These are phyloP conservation scores for Melipona quadrifasciata DNA, from an alignment of 1,140 invertebrate genomes.

Conservation along the genomic window DNA sequence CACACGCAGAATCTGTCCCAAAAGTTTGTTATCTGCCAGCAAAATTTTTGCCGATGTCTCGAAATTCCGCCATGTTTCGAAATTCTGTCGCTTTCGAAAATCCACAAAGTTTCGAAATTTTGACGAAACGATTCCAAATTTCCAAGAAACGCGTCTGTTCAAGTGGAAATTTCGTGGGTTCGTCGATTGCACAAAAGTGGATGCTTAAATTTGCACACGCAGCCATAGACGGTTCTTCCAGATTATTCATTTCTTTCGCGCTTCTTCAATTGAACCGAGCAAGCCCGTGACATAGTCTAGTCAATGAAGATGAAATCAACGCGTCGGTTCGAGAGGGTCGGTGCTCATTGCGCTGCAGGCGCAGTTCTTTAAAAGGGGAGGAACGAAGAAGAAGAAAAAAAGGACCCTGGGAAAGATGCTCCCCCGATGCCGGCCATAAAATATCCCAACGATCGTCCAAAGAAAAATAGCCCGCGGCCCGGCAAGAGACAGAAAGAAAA, in stretches of 20 bases:
- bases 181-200: too few relatives aligned
- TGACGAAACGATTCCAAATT: too few relatives aligned
- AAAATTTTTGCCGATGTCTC: background rate
- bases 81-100: background rate
- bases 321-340: background rate
- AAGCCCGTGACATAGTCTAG: background rate
- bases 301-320: constrained; percentile 29
- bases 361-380: background rate
- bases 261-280: background rate
- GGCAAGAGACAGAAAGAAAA: constrained; percentile 18
- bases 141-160: too few relatives aligned
- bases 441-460: constrained; percentile 32
- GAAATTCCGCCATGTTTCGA: background rate
- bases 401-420: background rate
- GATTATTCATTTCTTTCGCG: too few relatives aligned
- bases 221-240: too few relatives aligned
- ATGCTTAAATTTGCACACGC: too few relatives aligned
- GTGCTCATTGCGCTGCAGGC: background rate
- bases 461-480: constrained; percentile 33
- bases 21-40: background rate
- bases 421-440: constrained; percentile 18
- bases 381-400: too few relatives aligned
- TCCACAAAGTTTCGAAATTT: too few relatives aligned
- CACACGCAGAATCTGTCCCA: background rate
- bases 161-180: too few relatives aligned